Percentiles rank a stretch among this genome's conserved stretches.
phyloP scores from a whole-genome alignment of 2,888 invertebrate genomes.

The Tryphoninae sp. region DNA sequence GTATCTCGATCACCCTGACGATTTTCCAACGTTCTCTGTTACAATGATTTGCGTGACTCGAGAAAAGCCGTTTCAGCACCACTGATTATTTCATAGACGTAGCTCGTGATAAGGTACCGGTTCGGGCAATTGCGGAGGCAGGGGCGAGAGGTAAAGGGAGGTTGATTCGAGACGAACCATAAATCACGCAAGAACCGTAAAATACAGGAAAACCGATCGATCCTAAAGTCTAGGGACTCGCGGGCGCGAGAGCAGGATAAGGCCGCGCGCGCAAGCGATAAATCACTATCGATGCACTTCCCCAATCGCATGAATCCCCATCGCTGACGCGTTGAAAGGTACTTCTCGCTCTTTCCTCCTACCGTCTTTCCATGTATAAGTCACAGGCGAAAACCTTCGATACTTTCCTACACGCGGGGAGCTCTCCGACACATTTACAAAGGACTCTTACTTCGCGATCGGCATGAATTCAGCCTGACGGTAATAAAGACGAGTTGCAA shows the following conservation, averaged over 20 bases:
- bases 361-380: not conserved
- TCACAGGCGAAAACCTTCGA: not conserved
- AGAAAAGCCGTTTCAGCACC: constrained; percentile 12
- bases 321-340: constrained; percentile 63
- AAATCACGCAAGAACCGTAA: constrained; percentile 72
- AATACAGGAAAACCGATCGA: constrained; percentile 74
- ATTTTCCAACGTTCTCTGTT: not conserved
- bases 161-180: constrained; percentile 67
- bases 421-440: constrained; percentile 17
- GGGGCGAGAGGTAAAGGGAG: not conserved
- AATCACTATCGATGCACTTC: constrained; percentile 72
- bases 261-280: constrained; percentile 69
- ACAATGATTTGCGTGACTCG: constrained; percentile 7
- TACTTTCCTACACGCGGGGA: not conserved
- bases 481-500: constrained; percentile 63
- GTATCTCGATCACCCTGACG: constrained; percentile 17
- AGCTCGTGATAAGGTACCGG: constrained; percentile 33
- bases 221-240: constrained; percentile 61
- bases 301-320: constrained; percentile 69
- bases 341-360: constrained; percentile 44
- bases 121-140: not conserved
- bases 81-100: constrained; percentile 55
- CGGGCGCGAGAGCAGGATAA: constrained; percentile 58
- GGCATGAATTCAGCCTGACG: constrained; percentile 52
- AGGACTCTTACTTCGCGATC: constrained; percentile 50